Evolutionary conservation across 1,140 invertebrate genomes (phyloP), one percentile per base, ranked within the genome.

Genomic region (Aphidius ervi): DNA sequence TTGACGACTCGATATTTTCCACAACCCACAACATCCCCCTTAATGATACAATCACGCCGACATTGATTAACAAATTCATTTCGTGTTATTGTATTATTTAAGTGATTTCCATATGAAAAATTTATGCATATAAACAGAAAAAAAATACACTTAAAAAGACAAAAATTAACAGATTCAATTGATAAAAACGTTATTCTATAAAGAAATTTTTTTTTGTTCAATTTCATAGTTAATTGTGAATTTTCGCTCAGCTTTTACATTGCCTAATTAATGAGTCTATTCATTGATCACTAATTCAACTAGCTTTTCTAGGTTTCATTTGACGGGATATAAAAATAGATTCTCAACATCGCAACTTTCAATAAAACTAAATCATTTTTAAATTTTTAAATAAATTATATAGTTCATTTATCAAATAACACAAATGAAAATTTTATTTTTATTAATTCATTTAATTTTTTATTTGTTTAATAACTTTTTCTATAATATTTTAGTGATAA

Each of bases 21-120:
- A 37, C 75, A 77, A 4, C 50, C 56, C 31, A 66, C 47, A 8
- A 68, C 50, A 55, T 73, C 70, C 49, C 60, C 67, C 6, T 68
- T 65, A 41, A 66, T 62, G 9, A 63, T 62, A 61, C 77, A 80
- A 57, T 79, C 76, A 31, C 57, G 65, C 10, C 68, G 64, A 23
- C 77, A 80, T 62, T 68, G 67, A 48, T 77, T 70, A 20, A 80
- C 68, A 64, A 78, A 78, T 48, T 66, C 64, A 54, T 59, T 69
- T 9, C 73, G 61, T 3, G 65, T 46, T 31, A 31, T 31, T 6
- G 68, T 67, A n/a, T 65, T 58, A n/a, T 67, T 56, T 6, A 56
- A 9, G 23, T 39, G 42, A 16, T 63, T 50, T 4, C 58, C 50
- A 9, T 52, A 39, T 10, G 54, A 50, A 5, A 5, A n/a, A 58